Percentiles rank a stretch among this genome's conserved stretches.
phyloP scores from a whole-genome alignment of 2,113 vertebrate species.

The Bubo bubo region DNA sequence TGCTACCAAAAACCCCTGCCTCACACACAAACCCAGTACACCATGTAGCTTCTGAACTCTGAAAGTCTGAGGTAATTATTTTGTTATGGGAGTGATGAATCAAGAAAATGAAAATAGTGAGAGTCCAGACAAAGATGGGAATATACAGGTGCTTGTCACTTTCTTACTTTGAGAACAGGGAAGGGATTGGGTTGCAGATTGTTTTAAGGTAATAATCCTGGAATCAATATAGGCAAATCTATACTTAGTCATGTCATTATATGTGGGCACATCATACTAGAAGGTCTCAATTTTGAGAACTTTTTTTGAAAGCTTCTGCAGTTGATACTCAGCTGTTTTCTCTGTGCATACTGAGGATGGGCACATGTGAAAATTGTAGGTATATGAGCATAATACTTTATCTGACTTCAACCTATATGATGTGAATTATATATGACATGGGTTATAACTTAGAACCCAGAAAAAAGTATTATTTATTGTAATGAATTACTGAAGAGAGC shows the following conservation, averaged over 20 bases:
- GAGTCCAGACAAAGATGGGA: neutral
- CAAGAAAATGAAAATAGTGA: neutral
- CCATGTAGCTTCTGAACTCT: neutral
- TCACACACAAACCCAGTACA: too few species aligned
- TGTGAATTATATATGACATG: neutral
- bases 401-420: neutral
- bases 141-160: neutral
- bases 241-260: neutral
- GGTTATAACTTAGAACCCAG: neutral
- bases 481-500: neutral
- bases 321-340: neutral
- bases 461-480: neutral
- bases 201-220: neutral
- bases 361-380: neutral
- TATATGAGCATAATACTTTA: neutral
- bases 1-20: too few species aligned
- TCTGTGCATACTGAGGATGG: neutral
- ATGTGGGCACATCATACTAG: neutral
- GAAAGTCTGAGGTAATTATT: neutral
- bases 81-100: neutral
- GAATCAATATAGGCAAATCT: neutral
- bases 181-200: neutral
- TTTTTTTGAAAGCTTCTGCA: neutral
- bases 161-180: neutral
- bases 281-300: neutral